Conservation (phyloP, 37 sponge, comb jelly and placozoan species). For the Oscarella lobularis region DNA sequence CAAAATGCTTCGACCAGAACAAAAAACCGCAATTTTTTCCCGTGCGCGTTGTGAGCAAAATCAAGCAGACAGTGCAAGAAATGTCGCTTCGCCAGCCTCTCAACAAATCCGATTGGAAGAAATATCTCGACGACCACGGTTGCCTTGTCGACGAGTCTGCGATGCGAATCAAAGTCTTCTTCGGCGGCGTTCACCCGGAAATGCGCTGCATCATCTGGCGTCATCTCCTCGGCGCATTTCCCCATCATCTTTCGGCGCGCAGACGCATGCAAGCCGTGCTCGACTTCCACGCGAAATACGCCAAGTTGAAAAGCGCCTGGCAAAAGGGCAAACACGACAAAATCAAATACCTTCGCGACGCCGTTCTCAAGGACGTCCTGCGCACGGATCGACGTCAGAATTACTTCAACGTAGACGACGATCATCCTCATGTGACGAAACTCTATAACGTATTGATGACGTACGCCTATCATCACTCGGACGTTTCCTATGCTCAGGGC, state of each 20-base stretch:
- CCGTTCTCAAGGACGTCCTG: neutral
- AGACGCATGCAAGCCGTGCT: neutral
- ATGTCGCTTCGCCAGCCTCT: neutral
- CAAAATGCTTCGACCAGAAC: too few relatives aligned
- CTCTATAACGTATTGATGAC: slow-evolving; percentile 4
- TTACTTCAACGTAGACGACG: neutral
- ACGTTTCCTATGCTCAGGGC: neutral
- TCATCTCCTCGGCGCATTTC: neutral
- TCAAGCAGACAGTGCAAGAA: neutral
- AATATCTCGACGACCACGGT: neutral
- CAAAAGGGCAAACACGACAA: neutral
- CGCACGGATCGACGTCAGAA: neutral
- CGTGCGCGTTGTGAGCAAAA: neutral
- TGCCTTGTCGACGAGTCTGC: neutral
- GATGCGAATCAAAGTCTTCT: neutral
- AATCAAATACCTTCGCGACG: neutral
- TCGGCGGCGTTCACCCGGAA: neutral
- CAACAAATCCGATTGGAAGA: neutral
- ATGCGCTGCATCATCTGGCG: neutral
- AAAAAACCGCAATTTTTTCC: neutral
- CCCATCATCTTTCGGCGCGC: neutral
- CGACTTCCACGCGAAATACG: neutral
- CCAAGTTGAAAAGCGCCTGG: neutral
- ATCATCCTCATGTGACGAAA: neutral
- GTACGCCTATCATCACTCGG: neutral